Evolutionary conservation across 1,140 invertebrate species (phyloP).

Genomic region (Panonychus citri): DNA sequence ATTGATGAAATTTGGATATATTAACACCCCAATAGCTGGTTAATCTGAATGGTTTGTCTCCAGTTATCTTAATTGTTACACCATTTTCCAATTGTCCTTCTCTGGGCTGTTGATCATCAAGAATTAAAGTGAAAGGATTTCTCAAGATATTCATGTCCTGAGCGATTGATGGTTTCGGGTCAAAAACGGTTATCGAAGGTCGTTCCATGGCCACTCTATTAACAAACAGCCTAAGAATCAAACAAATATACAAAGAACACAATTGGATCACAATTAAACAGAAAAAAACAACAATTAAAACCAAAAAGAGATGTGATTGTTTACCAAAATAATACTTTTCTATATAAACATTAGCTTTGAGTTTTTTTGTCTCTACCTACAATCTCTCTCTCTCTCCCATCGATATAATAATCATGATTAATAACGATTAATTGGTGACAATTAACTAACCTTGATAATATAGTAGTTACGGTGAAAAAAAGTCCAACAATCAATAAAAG

Average conservation of each 20-base stretch:
- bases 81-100: not conserved
- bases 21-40: slow-evolving; percentile 6
- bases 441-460: not conserved
- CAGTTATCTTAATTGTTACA: not conserved
- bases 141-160: not conserved
- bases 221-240: not conserved
- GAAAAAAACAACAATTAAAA: no score
- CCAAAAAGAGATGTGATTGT: no score
- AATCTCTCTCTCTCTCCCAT: no score
- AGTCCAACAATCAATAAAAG: not conserved
- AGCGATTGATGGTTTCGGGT: not conserved
- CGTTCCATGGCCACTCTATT: not conserved
- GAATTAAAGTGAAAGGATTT: not conserved
- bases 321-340: no score
- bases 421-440: no score
- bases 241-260: no score
- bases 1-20: slow-evolving; percentile 3
- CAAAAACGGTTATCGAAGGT: not conserved
- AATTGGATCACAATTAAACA: no score
- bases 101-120: not conserved
- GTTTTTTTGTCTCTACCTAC: no score
- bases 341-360: no score
- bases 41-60: slow-evolving; percentile 6
- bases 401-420: no score
- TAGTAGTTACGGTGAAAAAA: not conserved